These are phyloP conservation scores for Barypeithes pellucidus DNA, from an alignment of 2,888 invertebrate genomes.

Conservation along the genomic window DNA sequence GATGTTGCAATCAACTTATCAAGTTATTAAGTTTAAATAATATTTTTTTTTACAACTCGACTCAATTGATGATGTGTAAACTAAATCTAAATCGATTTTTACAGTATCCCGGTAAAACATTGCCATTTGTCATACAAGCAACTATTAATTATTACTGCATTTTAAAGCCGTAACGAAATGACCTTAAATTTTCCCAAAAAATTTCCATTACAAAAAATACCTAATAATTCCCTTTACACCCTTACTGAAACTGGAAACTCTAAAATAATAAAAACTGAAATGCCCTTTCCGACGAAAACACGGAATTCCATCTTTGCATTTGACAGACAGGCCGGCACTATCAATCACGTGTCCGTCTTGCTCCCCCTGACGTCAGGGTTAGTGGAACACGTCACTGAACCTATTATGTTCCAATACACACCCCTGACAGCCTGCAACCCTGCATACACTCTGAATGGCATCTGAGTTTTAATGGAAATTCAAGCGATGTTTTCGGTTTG, in stretches of 20 bases:
- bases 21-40: no score
- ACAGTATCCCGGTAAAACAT: no score
- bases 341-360: slow-evolving; percentile 67
- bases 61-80: no score
- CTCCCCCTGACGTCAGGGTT: slow-evolving; percentile 68
- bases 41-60: no score
- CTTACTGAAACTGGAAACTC: not conserved
- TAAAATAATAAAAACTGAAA: slow-evolving; percentile 39
- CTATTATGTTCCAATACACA: slow-evolving; percentile 71
- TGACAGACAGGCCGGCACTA: slow-evolving; percentile 71
- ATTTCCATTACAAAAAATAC: not conserved
- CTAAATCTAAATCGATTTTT: no score
- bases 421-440: slow-evolving; percentile 58
- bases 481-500: slow-evolving; percentile 22
- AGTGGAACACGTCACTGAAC: slow-evolving; percentile 73
- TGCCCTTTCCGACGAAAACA: slow-evolving; percentile 54
- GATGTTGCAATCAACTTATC: no score
- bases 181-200: not conserved
- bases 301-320: slow-evolving; percentile 68
- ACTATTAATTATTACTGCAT: no score
- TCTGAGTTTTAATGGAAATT: slow-evolving; percentile 46
- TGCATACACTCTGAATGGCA: slow-evolving; percentile 39
- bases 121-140: no score
- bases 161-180: no score
- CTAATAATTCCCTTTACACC: not conserved